Conservation (phyloP, 1,140 invertebrate species). For the Sipha flava region DNA sequence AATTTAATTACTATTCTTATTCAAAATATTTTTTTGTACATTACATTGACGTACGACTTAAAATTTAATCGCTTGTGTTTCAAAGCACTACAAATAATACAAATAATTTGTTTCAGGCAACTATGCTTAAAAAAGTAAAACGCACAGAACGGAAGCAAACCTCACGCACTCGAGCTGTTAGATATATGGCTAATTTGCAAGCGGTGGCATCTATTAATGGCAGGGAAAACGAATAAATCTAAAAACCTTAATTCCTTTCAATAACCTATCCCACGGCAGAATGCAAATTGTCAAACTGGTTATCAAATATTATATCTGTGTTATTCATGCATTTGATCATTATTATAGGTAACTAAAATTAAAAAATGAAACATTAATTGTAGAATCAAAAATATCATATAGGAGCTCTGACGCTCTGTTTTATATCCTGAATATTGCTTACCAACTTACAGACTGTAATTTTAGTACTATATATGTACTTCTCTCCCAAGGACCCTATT, state of each 20-base stretch:
- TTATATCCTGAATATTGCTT: not conserved
- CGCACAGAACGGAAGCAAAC: slow-evolving; percentile 48
- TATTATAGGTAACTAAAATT: not conserved
- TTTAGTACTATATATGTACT: not conserved
- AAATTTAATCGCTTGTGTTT: too few relatives aligned
- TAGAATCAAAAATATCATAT: not conserved
- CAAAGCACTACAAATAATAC: too few relatives aligned
- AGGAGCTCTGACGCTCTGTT: not conserved
- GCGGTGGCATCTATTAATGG: slow-evolving; percentile 14
- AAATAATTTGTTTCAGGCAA: slow-evolving; percentile 53
- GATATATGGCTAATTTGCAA: slow-evolving; percentile 22
- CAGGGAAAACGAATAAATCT: slow-evolving; percentile 16
- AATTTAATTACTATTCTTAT: too few relatives aligned
- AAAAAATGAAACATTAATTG: not conserved
- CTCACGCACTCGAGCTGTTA: slow-evolving; percentile 12
- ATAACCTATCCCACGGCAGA: slow-evolving; percentile 1
- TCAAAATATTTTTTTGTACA: too few relatives aligned
- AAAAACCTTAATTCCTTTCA: slow-evolving; percentile 6
- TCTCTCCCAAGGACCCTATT: not conserved
- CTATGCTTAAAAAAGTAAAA: slow-evolving; percentile 84
- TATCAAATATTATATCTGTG: slow-evolving; percentile 14
- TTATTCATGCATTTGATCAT: slow-evolving; percentile 10
- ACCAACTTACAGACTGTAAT: not conserved
- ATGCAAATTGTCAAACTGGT: slow-evolving; percentile 8
- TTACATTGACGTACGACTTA: too few relatives aligned